Conservation (phyloP, 2,113 vertebrate genomes). For the Beaufortia kweichowensis region DNA sequence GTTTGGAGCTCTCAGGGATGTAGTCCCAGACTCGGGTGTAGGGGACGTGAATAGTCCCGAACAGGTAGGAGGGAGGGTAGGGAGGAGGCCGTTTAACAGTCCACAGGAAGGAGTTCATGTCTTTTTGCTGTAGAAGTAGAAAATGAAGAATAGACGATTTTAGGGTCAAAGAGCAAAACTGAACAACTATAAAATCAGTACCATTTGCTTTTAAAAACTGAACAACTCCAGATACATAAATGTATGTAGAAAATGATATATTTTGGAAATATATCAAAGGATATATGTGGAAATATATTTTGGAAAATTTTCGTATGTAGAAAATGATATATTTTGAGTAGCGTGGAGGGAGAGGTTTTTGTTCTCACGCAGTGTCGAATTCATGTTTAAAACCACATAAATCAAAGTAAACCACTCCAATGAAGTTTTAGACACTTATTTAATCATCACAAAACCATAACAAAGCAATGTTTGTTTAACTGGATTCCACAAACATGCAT, state of each 20-base stretch:
- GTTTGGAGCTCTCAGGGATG: constrained; percentile 90
- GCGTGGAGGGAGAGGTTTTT: no score
- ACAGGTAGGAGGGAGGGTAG: constrained; percentile 89
- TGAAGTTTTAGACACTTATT: neutral
- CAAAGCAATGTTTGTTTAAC: neutral
- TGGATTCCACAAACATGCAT: neutral
- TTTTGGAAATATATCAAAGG: no score
- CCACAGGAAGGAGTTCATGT: constrained; percentile 98
- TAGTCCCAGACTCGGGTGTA: constrained; percentile 97
- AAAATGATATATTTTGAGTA: no score
- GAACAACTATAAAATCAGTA: neutral
- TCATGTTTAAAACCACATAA: neutral
- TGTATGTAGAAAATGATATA: no score
- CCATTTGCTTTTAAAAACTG: neutral
- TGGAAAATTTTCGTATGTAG: no score
- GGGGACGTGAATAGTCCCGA: constrained; percentile 96
- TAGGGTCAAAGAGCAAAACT: neutral
- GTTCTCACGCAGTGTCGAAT: neutral
- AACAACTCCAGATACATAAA: no score
- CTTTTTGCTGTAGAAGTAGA: constrained; percentile 78
- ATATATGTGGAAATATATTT: no score
- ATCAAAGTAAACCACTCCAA: neutral
- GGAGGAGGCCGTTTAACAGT: constrained; percentile 82
- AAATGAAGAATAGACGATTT: neutral
- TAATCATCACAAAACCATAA: neutral